Evolutionary conservation across 2,888 invertebrate genomes (phyloP), one percentile per base, ranked within the genome.

Genomic region (Dynastes grantii): DNA sequence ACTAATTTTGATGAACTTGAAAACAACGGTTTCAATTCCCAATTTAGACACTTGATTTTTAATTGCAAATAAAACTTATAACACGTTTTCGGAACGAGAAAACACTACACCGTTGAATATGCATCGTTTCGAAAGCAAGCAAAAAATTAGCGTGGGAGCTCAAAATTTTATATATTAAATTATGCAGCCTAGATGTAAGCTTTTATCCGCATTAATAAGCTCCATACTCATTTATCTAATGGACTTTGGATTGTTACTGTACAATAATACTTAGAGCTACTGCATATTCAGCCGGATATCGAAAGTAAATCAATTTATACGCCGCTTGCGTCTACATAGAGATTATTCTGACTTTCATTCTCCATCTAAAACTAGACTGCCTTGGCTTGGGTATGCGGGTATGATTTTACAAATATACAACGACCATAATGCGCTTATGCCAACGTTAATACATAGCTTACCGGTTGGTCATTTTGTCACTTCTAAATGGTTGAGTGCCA

Each of bases 271-370:
- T 45, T 55, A 22, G 2, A 55, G 55, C 55, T 55, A 29, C 55
- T n/a, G 29, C 76, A 64, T 49, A 29, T 51, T 49, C 64, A 55
- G n/a, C 51, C 76, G 76, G 76, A 76, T 76, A 76, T 76, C 51
- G 76, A 76, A 76, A 76, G 76, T 76, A 76, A 76, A 76, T 76
- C 76, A 76, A 76, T 27, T 29, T 22, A n/a, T 29, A 32, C 53
- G n/a, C 32, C 22, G 53, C 53, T 29, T 70, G 55, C 53, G 29
- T 53, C 49, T 45, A 53, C 13, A 53, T n/a, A 53, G 16, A 16
- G 16, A 22, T 22, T 16, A 58, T 71, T 71, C 22, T 32, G 64
- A 76, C 76, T 76, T 76, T 76, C 76, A 76, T 76, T 76, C 64
- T 76, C 58, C 22, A 13, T 51, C 16, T 55, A 27, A 64, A 76